A percentile compares a stretch with the other conserved stretches of the same genome.
Evolutionary conservation across 2,113 vertebrate species (phyloP).

Genomic region (Ceratotherium simum): DNA sequence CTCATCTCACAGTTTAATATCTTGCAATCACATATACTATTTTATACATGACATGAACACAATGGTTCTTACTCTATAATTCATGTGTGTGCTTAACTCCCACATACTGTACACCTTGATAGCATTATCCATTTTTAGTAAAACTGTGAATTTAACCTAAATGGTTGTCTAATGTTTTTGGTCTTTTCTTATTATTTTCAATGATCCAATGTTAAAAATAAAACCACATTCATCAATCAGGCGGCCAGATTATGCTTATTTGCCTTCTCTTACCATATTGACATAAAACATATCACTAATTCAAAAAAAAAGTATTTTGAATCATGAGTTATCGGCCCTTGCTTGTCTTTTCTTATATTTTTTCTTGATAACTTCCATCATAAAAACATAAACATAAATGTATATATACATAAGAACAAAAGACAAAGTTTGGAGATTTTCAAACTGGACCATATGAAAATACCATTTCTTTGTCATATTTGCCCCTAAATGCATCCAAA

Average conservation of each 20-base stretch:
- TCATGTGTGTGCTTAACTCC: neutral
- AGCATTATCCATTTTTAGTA: neutral
- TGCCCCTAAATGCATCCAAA: neutral
- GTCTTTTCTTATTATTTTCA: slow-evolving; percentile 38
- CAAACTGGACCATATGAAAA: neutral
- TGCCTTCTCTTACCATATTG: neutral
- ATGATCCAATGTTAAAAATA: neutral
- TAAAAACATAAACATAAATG: neutral
- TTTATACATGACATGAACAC: neutral
- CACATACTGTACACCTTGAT: neutral
- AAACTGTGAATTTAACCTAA: neutral
- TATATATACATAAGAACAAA: neutral
- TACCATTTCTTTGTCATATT: neutral
- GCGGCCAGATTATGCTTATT: neutral
- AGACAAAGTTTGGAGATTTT: neutral
- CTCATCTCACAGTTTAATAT: slow-evolving; percentile 9
- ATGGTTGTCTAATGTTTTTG: neutral
- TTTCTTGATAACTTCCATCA: neutral
- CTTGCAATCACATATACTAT: neutral
- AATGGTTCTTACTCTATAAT: slow-evolving; percentile 2
- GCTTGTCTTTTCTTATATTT: neutral
- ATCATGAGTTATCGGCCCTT: neutral
- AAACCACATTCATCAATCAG: neutral
- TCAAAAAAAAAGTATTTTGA: neutral
- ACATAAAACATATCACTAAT: neutral